Evolutionary conservation across 2,797 vertebrate genomes (phyloP).

Genomic region (Pipistrellus nathusii): DNA sequence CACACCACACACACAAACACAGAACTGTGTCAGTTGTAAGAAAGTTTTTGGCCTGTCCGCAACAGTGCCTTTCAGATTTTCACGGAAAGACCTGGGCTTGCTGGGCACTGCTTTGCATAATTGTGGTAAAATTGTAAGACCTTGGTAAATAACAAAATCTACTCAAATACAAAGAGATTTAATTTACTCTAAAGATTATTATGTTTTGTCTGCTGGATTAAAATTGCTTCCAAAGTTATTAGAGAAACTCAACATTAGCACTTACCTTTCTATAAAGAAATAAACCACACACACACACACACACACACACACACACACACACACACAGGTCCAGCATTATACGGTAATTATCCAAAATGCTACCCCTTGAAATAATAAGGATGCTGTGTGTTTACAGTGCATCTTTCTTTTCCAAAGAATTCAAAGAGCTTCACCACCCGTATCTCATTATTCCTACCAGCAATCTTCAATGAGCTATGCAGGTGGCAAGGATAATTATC

Average conservation of each 20-base stretch:
- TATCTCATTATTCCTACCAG: slow-evolving; percentile 31
- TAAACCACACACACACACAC: slow-evolving; percentile 60
- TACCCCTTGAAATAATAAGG: slow-evolving; percentile 63
- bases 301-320: slow-evolving; percentile 34
- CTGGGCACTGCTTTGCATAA: slow-evolving; percentile 57
- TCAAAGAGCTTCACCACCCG: slow-evolving; percentile 39
- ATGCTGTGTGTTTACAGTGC: slow-evolving; percentile 62
- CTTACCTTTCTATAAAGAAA: slow-evolving; percentile 70
- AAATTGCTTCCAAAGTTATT: slow-evolving; percentile 76
- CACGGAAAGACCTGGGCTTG: not conserved
- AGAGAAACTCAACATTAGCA: slow-evolving; percentile 75
- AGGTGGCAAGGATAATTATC: slow-evolving; percentile 31
- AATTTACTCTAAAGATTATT: slow-evolving; percentile 76
- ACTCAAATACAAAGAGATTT: slow-evolving; percentile 72
- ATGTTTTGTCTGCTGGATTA: slow-evolving; percentile 78
- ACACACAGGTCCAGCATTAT: slow-evolving; percentile 57
- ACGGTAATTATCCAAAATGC: slow-evolving; percentile 70
- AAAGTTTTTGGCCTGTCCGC: not conserved
- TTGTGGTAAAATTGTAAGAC: slow-evolving; percentile 77
- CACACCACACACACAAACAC: not conserved
- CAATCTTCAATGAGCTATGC: not conserved
- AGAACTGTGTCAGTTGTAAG: not conserved
- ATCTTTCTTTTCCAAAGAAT: slow-evolving; percentile 69
- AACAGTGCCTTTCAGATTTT: slow-evolving; percentile 37
- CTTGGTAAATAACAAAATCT: slow-evolving; percentile 76